These are phyloP conservation scores for Torymus texanus DNA, from an alignment of 2,888 invertebrate species.

Conservation along the genomic window DNA sequence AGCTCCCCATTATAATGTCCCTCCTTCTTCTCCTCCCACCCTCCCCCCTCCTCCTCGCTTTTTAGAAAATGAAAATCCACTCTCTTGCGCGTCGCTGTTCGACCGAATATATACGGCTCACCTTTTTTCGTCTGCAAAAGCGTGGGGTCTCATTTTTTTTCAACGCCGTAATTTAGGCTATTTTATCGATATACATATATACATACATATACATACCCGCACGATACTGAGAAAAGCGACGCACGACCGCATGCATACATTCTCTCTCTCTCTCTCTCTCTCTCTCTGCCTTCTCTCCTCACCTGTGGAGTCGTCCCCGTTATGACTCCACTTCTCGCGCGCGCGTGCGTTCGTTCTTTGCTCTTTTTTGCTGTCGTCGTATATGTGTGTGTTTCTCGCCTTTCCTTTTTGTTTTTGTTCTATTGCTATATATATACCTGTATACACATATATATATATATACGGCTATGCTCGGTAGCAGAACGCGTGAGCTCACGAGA, in stretches of 20 bases:
- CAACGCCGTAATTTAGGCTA: conserved; percentile 34
- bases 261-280: no score
- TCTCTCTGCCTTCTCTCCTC: conserved; percentile 6
- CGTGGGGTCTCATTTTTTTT: background rate
- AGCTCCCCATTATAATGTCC: conserved; percentile 45
- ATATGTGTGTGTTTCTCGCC: background rate
- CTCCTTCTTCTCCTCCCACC: background rate
- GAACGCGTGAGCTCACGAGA: no score
- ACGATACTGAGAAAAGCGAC: background rate
- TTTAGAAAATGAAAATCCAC: conserved; percentile 49
- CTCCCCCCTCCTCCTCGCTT: conserved; percentile 13
- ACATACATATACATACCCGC: background rate
- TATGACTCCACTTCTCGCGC: background rate
- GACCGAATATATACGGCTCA: no score
- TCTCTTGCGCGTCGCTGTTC: background rate
- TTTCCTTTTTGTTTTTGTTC: no score
- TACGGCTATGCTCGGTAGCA: no score
- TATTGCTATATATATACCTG: no score
- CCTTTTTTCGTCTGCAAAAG: background rate
- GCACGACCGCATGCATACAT: no score
- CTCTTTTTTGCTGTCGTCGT: background rate
- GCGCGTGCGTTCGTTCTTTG: background rate
- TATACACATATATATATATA: no score
- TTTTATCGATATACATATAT: conserved; percentile 26
- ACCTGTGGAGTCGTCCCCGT: conserved; percentile 45